Evolutionary conservation across 1,140 invertebrate species (phyloP).

Genomic region (Saccostrea echinata): DNA sequence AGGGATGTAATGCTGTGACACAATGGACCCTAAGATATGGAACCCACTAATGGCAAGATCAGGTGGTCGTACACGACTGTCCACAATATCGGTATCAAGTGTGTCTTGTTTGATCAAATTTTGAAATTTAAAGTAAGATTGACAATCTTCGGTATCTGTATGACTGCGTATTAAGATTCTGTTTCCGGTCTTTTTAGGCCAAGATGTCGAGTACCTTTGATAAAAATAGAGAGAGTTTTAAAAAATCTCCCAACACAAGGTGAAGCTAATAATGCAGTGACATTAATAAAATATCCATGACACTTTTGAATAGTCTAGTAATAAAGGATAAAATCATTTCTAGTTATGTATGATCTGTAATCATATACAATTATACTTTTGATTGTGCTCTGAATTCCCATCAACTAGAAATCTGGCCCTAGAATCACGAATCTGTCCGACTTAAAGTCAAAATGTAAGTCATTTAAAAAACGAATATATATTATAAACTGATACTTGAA

Average conservation of each 20-base stretch:
- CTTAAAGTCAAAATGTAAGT: no score
- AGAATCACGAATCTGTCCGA: no score
- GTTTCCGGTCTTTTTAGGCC: neutral
- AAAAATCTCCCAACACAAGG: neutral
- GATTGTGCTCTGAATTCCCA: no score
- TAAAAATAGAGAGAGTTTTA: neutral
- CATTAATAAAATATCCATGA: no score
- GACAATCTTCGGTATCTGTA: slow-evolving; percentile 17
- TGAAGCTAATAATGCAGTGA: no score
- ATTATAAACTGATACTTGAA: no score
- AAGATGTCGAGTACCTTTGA: neutral
- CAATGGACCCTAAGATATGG: neutral
- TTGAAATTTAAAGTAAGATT: slow-evolving; percentile 22
- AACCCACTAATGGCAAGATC: neutral
- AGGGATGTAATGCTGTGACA: neutral
- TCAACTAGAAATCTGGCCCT: no score
- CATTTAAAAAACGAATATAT: no score
- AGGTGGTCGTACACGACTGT: neutral
- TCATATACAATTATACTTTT: no score
- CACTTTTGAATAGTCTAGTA: no score
- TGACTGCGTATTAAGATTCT: neutral
- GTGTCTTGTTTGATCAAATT: neutral
- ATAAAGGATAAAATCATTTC: no score
- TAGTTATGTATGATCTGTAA: no score
- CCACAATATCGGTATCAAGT: neutral